phyloP scores from a whole-genome alignment of 1,140 invertebrate genomes.

The Anoplophora glabripennis region DNA sequence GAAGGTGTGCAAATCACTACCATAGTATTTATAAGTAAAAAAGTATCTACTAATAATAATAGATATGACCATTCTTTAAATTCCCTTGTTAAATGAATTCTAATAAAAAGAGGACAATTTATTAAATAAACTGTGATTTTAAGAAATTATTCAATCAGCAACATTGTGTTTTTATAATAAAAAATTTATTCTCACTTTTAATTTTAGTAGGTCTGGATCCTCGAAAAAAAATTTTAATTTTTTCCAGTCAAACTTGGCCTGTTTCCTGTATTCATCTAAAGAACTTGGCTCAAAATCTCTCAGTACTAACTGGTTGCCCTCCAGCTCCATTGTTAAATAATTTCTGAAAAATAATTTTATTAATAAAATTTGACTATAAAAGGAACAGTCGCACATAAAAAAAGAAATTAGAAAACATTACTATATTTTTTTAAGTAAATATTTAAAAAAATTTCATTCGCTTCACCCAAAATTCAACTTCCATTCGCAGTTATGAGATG shows the following conservation, averaged over 20 bases:
- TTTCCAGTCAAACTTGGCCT: slow-evolving; percentile 78
- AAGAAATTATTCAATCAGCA: no score
- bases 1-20: no score
- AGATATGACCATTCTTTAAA: background rate
- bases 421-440: no score
- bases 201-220: slow-evolving; percentile 66
- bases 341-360: background rate
- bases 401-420: no score
- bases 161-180: background rate
- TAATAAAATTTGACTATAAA: no score
- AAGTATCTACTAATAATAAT: background rate
- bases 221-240: slow-evolving; percentile 70
- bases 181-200: slow-evolving; percentile 59
- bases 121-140: background rate
- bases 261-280: slow-evolving; percentile 67
- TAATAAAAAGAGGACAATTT: background rate
- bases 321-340: slow-evolving; percentile 9
- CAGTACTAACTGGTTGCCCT: background rate
- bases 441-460: no score
- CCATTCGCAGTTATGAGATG: no score
- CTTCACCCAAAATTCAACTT: no score
- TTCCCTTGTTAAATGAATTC: background rate
- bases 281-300: slow-evolving; percentile 60
- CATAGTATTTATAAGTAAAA: background rate
- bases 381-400: no score